Conservation (phyloP, 2,113 vertebrate species). For the Myrmophylax atrothorax region DNA sequence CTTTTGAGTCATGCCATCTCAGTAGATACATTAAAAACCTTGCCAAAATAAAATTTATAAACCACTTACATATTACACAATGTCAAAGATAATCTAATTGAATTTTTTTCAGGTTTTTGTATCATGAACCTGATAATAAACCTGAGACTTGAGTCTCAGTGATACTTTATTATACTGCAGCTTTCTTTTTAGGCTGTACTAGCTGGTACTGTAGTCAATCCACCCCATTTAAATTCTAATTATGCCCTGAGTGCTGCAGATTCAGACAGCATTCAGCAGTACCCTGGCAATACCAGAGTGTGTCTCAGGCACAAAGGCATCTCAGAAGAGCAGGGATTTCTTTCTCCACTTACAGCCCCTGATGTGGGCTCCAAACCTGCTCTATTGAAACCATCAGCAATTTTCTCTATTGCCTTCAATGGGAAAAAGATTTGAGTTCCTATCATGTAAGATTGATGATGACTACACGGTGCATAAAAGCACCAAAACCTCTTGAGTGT, state of each 20-base stretch:
- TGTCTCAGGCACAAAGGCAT: neutral
- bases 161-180: neutral
- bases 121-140: neutral
- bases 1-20: neutral
- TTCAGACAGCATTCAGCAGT: neutral
- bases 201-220: neutral
- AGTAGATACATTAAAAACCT: neutral
- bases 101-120: neutral
- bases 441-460: neutral
- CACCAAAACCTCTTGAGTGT: neutral
- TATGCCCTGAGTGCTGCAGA: neutral
- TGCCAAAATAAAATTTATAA: neutral
- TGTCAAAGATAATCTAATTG: neutral
- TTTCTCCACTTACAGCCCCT: neutral
- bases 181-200: neutral
- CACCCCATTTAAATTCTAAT: neutral
- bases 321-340: neutral
- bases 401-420: neutral
- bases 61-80: neutral
- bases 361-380: neutral
- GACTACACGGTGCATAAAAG: neutral
- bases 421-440: neutral
- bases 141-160: neutral
- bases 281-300: neutral
- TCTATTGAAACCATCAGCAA: neutral